These are phyloP conservation scores for Basileuterus tristriatus DNA, from an alignment of 2,797 vertebrate species.

Conservation along the genomic window DNA sequence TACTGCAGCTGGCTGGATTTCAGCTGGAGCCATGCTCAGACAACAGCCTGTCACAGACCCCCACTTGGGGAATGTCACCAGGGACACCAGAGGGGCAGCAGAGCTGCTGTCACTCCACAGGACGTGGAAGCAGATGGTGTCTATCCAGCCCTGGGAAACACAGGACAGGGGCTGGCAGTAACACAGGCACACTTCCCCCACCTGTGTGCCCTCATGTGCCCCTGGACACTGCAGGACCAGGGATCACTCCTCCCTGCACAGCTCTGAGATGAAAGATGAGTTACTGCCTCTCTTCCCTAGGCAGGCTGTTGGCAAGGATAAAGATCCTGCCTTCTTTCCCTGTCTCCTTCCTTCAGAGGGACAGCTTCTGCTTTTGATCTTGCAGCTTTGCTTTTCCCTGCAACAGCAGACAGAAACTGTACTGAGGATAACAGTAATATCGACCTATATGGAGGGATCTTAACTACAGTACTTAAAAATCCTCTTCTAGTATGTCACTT, in stretches of 20 bases:
- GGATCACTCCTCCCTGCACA: not conserved
- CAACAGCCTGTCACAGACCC: accelerated
- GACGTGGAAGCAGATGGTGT: not conserved
- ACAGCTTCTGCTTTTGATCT: not conserved
- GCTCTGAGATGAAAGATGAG: not conserved
- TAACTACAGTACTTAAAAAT: slow-evolving; percentile 24
- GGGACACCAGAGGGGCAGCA: not conserved
- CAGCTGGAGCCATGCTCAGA: accelerated
- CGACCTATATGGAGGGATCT: not conserved
- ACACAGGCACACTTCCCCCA: not conserved
- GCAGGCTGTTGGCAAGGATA: not conserved
- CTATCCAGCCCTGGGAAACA: accelerated
- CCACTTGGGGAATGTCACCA: accelerated
- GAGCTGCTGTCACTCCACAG: not conserved
- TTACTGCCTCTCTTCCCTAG: not conserved
- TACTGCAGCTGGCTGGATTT: not conserved
- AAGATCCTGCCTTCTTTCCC: not conserved
- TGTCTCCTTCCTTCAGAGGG: not conserved
- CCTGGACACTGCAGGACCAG: not conserved
- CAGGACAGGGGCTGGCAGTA: not conserved
- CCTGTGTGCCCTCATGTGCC: not conserved
- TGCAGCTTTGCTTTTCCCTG: not conserved
- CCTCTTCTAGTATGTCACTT: not conserved
- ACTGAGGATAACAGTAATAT: not conserved
- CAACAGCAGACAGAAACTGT: not conserved